phyloP scores from a whole-genome alignment of 1,140 invertebrate species.

The Drosophila tristis region DNA sequence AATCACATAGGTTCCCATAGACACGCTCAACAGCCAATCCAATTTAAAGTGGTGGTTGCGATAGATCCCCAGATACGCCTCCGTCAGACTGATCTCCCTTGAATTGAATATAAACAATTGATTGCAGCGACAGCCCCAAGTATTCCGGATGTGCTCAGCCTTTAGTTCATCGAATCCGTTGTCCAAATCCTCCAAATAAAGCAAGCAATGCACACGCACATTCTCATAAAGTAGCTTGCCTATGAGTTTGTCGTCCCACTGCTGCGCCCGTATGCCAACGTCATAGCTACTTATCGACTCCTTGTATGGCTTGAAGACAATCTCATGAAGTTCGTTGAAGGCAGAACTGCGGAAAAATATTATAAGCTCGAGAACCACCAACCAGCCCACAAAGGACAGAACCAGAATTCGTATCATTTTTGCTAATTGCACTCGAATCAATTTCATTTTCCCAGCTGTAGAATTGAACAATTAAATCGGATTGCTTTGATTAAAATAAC shows the following conservation, averaged over 20 bases:
- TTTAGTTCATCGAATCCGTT: slow-evolving; percentile 85
- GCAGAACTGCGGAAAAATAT: slow-evolving; percentile 11
- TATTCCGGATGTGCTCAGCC: slow-evolving; percentile 94
- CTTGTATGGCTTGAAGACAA: slow-evolving; percentile 32
- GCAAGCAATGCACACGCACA: slow-evolving; percentile 90
- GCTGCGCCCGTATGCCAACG: slow-evolving; percentile 32
- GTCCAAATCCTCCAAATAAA: slow-evolving; percentile 85
- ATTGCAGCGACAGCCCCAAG: slow-evolving; percentile 97
- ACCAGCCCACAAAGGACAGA: slow-evolving; percentile 8
- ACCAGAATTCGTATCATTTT: neutral
- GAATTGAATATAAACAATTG: slow-evolving; percentile 93
- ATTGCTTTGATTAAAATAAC: too few relatives aligned
- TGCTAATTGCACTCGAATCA: neutral
- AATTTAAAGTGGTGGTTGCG: slow-evolving; percentile 90
- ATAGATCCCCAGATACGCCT: slow-evolving; percentile 89
- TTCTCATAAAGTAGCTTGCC: slow-evolving; percentile 91
- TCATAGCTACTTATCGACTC: slow-evolving; percentile 20
- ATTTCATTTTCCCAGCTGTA: too few relatives aligned
- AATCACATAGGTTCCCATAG: slow-evolving; percentile 97
- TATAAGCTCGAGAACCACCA: slow-evolving; percentile 6
- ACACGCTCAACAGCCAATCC: slow-evolving; percentile 97
- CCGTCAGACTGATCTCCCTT: slow-evolving; percentile 87
- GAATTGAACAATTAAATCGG: too few relatives aligned
- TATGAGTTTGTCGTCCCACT: slow-evolving; percentile 82
- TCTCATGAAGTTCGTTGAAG: neutral